Percentiles rank a stretch among this genome's conserved stretches.
Evolutionary conservation across 1,140 invertebrate genomes (phyloP).

Genomic region (Xylocopa sonorina): DNA sequence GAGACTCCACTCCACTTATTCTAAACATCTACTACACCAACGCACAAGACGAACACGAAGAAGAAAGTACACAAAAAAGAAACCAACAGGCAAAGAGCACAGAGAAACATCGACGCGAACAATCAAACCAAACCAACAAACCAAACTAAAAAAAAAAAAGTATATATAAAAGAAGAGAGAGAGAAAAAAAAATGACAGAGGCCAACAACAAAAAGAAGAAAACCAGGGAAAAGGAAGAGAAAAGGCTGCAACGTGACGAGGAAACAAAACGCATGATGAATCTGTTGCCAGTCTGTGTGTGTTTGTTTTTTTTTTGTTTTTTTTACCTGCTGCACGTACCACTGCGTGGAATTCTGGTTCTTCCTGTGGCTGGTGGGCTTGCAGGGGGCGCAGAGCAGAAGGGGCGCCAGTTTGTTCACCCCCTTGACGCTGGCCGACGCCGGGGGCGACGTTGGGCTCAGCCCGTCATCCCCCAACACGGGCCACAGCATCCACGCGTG

Average conservation of each 20-base stretch:
- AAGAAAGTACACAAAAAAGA: background rate
- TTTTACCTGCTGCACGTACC: constrained; percentile 82
- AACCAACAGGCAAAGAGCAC: background rate
- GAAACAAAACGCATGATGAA: constrained; percentile 38
- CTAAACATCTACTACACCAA: background rate
- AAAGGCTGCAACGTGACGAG: background rate
- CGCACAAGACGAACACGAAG: background rate
- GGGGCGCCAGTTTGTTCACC: constrained; percentile 76
- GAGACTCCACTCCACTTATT: background rate
- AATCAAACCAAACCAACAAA: background rate
- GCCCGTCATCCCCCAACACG: constrained; percentile 80
- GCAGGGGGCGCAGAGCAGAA: constrained; percentile 78
- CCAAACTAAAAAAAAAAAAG: background rate
- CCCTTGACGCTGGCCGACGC: constrained; percentile 65
- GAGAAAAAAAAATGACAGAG: background rate
- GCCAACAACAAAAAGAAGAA: background rate
- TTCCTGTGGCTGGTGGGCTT: constrained; percentile 74
- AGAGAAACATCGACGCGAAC: background rate
- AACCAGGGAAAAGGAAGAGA: background rate
- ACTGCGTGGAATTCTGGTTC: constrained; percentile 78
- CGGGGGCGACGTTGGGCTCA: constrained; percentile 75
- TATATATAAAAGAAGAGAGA: background rate
- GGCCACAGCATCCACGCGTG: constrained; percentile 81
- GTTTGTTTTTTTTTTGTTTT: too few species aligned
- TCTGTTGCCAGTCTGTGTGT: constrained; percentile 53